Conservation (phyloP, 1,140 invertebrate species). For the Cylas formicarius region DNA sequence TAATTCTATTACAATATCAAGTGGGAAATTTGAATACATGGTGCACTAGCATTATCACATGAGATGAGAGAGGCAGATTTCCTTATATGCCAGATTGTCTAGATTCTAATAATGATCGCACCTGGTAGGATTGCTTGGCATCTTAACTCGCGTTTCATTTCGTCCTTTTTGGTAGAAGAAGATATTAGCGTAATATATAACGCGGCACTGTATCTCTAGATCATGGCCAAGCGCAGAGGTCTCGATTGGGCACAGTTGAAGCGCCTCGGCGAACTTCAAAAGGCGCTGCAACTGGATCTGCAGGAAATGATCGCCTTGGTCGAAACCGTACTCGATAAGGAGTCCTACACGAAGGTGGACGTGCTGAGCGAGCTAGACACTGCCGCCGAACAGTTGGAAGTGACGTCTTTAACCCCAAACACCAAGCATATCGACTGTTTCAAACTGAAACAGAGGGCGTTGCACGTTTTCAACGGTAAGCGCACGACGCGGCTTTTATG, state of each 20-base stretch:
- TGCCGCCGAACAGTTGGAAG: slow-evolving; percentile 56
- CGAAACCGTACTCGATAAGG: slow-evolving; percentile 55
- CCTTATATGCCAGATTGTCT: no score
- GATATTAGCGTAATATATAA: no score
- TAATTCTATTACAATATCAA: no score
- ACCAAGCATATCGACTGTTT: slow-evolving; percentile 64
- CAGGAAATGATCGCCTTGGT: slow-evolving; percentile 64
- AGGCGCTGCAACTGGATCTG: slow-evolving; percentile 52
- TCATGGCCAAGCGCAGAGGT: slow-evolving; percentile 60
- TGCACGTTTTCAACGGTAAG: slow-evolving; percentile 78
- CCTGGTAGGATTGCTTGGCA: no score
- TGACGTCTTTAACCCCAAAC: slow-evolving; percentile 59
- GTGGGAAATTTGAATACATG: no score
- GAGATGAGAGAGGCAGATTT: no score
- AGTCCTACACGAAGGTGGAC: slow-evolving; percentile 70
- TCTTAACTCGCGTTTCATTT: no score
- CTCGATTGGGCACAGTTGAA: slow-evolving; percentile 55
- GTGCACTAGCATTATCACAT: no score
- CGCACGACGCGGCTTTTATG: no score
- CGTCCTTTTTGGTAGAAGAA: no score
- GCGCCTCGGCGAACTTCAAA: slow-evolving; percentile 66
- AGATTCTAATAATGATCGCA: no score
- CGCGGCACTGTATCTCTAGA: no score
- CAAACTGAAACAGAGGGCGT: slow-evolving; percentile 73
- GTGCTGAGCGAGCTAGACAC: slow-evolving; percentile 60